phyloP scores from a whole-genome alignment of 2,113 vertebrate genomes.

The Pycnonotus jocosus region DNA sequence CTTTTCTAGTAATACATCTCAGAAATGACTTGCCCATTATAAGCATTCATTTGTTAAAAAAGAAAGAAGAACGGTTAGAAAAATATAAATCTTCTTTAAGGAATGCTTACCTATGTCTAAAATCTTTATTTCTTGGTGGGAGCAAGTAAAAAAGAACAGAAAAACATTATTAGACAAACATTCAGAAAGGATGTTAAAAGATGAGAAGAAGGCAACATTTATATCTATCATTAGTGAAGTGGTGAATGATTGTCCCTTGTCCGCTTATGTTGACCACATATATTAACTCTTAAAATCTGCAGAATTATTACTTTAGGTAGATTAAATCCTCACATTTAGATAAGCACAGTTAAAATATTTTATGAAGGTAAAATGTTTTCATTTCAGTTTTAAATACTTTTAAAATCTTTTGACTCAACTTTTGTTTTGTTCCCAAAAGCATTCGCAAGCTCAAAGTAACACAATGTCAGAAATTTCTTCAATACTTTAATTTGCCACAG shows the following conservation, averaged over 20 bases:
- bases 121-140: slow-evolving; percentile 98
- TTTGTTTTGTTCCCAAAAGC: background rate
- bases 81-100: slow-evolving; percentile 67
- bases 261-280: rapidly evolving
- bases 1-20: slow-evolving; percentile 43
- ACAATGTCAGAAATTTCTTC: background rate
- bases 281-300: background rate
- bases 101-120: slow-evolving; percentile 98
- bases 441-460: background rate
- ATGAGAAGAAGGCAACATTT: slow-evolving; percentile 54
- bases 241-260: background rate
- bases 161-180: slow-evolving; percentile 71
- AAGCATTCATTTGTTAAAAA: slow-evolving; percentile 60
- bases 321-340: background rate
- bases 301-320: background rate
- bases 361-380: background rate
- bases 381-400: background rate
- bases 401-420: background rate
- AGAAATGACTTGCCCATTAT: slow-evolving; percentile 49
- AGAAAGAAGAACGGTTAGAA: slow-evolving; percentile 52
- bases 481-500: background rate
- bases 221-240: background rate
- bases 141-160: slow-evolving; percentile 76
- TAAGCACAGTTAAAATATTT: background rate
- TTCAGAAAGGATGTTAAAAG: slow-evolving; percentile 56